phyloP scores from a whole-genome alignment of 2,113 vertebrate species.

The Scolopax mira region DNA sequence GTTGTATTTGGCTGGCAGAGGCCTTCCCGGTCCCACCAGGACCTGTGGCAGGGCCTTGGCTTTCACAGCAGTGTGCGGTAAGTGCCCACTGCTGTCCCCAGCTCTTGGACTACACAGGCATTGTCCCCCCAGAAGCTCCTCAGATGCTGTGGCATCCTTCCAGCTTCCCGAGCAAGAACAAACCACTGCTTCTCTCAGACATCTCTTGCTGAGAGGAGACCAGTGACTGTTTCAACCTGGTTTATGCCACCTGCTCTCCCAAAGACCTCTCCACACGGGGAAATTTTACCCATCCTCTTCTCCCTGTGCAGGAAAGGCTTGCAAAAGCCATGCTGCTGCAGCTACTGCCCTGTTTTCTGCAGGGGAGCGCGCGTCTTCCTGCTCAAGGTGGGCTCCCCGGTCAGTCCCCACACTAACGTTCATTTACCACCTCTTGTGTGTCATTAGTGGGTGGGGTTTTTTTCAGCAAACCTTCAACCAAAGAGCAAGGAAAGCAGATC shows the following conservation, averaged over 20 bases:
- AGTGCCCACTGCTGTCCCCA: background rate
- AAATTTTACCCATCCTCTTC: background rate
- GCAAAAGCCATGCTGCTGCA: background rate
- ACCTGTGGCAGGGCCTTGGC: background rate
- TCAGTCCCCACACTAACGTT: background rate
- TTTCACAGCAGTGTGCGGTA: background rate
- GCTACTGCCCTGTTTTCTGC: background rate
- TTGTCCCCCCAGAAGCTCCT: background rate
- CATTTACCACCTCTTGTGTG: background rate
- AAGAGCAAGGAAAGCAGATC: background rate
- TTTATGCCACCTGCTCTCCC: background rate
- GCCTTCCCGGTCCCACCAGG: accelerated
- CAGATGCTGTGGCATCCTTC: background rate
- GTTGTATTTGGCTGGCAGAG: background rate
- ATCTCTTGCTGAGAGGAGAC: background rate
- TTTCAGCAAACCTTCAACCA: background rate
- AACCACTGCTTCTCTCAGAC: background rate
- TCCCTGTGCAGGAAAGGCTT: background rate
- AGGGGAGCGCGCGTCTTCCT: background rate
- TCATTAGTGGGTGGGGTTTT: background rate
- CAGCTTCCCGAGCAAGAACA: background rate
- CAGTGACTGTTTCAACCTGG: background rate
- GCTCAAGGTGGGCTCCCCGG: background rate
- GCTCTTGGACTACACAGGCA: background rate
- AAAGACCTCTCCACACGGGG: background rate